These are phyloP conservation scores for Malurus splendens DNA, from an alignment of 2,797 vertebrate genomes.

Conservation along the genomic window DNA sequence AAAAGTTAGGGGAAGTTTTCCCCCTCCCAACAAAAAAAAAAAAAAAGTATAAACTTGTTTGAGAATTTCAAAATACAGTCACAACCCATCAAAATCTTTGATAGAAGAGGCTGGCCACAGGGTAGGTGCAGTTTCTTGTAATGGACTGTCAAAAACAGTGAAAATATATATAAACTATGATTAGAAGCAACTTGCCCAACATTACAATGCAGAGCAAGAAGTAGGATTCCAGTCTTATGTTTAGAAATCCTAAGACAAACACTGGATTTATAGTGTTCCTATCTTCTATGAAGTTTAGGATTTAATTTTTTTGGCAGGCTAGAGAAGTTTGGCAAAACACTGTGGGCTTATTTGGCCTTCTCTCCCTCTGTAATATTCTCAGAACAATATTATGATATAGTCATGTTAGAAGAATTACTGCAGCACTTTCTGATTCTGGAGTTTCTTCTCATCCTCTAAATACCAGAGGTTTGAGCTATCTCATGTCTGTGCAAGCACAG, in stretches of 20 bases:
- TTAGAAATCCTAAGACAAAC: slow-evolving; percentile 8
- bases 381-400: background rate
- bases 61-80: background rate
- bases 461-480: background rate
- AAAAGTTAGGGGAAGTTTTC: background rate
- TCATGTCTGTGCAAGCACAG: background rate
- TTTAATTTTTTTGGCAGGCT: background rate
- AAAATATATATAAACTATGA: background rate
- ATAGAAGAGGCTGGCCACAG: background rate
- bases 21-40: accelerated
- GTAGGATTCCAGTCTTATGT: background rate
- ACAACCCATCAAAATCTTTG: background rate
- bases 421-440: background rate
- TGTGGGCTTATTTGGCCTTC: background rate
- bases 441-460: background rate
- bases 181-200: background rate
- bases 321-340: background rate
- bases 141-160: background rate
- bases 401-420: background rate
- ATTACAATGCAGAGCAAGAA: background rate
- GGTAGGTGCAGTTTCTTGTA: background rate
- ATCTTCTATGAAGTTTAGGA: background rate
- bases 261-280: background rate
- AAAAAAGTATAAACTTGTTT: background rate
- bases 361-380: background rate